Conservation (phyloP, 2,113 vertebrate species). For the Cephalophus harveyi region DNA sequence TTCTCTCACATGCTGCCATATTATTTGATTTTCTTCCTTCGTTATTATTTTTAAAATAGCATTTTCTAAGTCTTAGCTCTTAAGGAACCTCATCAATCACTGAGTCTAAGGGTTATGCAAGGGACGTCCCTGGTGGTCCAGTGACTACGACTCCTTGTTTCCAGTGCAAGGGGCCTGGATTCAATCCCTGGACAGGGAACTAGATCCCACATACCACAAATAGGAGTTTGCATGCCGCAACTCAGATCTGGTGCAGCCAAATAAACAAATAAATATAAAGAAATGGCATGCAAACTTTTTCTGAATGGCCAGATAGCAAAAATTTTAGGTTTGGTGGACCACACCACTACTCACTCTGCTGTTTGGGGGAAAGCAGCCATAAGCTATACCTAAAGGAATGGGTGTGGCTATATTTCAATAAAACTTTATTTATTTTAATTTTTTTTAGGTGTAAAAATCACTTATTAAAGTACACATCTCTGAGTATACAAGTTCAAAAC, state of each 20-base stretch:
- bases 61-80: neutral
- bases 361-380: neutral
- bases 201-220: neutral
- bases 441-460: neutral
- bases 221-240: neutral
- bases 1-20: rapidly evolving
- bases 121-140: neutral
- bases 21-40: neutral
- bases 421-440: neutral
- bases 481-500: neutral
- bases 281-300: neutral
- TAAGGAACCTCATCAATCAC: neutral
- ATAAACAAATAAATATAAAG: neutral
- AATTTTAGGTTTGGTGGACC: neutral
- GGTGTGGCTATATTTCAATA: neutral
- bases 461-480: neutral
- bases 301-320: neutral
- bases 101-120: neutral
- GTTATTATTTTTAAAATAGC: neutral
- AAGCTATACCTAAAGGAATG: neutral
- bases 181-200: neutral
- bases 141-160: neutral
- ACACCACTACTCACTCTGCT: neutral
- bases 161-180: neutral
- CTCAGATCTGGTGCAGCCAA: neutral